These are phyloP conservation scores for Heliocidaris tuberculata DNA, from an alignment of 35 echinoderm and acorn worm genomes.

Conservation along the genomic window DNA sequence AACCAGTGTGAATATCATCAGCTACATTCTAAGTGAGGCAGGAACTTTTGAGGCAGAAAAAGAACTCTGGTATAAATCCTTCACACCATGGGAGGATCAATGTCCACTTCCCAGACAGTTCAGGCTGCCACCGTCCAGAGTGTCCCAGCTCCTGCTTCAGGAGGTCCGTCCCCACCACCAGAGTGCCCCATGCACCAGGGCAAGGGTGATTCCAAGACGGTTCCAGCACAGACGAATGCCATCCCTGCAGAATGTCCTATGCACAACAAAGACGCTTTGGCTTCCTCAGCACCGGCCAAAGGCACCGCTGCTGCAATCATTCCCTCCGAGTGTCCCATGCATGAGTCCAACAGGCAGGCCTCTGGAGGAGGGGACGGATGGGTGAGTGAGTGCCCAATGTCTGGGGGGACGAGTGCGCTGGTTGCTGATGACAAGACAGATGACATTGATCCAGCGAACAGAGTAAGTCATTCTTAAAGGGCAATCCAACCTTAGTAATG, in stretches of 20 bases:
- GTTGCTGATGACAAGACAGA: constrained; percentile 63
- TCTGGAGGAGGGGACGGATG: not conserved
- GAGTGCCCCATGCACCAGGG: constrained; percentile 60
- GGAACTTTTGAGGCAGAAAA: not conserved
- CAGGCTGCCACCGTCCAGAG: constrained; percentile 15
- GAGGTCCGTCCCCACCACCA: constrained; percentile 17
- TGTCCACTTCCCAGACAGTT: not conserved
- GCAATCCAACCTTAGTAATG: too few species aligned
- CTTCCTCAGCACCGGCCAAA: not conserved
- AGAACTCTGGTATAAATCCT: not conserved
- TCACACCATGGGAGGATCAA: not conserved
- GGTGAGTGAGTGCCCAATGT: constrained; percentile 86
- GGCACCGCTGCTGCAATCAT: not conserved
- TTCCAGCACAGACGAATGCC: not conserved
- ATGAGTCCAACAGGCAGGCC: not conserved
- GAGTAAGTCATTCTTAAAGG: constrained; percentile 50
- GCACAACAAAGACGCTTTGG: constrained; percentile 43
- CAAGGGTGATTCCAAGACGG: too few species aligned
- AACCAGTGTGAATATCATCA: not conserved
- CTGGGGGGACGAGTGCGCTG: constrained; percentile 45
- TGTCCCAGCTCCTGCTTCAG: constrained; percentile 1
- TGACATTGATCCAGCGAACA: constrained; percentile 82
- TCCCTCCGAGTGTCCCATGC: constrained; percentile 25
- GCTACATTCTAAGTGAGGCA: not conserved
- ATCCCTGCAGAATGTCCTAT: constrained; percentile 74